Base-by-base conservation (phyloP, 37 sponge, comb jelly and placozoan genomes). In the Cladorhizidae sp. region DNA sequence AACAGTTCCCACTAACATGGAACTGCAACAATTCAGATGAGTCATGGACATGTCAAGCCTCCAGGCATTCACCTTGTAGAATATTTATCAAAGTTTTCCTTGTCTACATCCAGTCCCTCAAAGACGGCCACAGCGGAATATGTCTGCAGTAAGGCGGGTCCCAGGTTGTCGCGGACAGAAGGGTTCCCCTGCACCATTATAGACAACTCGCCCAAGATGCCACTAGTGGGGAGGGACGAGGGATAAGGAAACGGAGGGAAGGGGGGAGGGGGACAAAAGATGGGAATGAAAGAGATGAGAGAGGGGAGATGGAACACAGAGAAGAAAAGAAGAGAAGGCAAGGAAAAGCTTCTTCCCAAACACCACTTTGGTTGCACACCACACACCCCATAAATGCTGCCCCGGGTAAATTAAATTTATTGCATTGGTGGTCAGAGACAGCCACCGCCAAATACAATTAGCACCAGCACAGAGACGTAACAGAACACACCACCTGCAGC, bases 61-160 rank as follows among this genome's bases (percentile, higher is more conserved):
- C 28, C 28, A 28, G n/a, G 15, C 17, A 28, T 59, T 26, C 23
- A 88, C 86, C 95, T 72, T 51, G 95, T 75, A 12, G 83, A 70
- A 76, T 85, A 95, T 64, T 95, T 95, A 61, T 95, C 95, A 83
- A 95, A 95, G 62, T 88, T 65, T 58, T 95, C 95, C 54, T 91
- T 95, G 85, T 95, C 95, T 43, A 95, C 95, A 76, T 95, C 95
- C 61, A 95, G 86, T 5, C 95, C 95, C 52, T 95, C 95, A 28
- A 88, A 83, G 0, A 88, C 86, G 58, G 79, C 89, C 32, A 95
- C 95, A 23, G 91, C 95, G 15, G 89, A 63, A 65, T 86, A 95
- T 41, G 92, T 85, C 64, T 80, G 79, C 28, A 95, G 84, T 22
- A 95, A 89, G 28, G 95, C 95, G 2, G 95, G 95, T 11, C 95